Percentiles rank a stretch among this genome's conserved stretches.
Conservation (phyloP, 30 jellyfish, hydroid and myxozoan species). For the Aurelia aurita complex sp. Pacific region DNA sequence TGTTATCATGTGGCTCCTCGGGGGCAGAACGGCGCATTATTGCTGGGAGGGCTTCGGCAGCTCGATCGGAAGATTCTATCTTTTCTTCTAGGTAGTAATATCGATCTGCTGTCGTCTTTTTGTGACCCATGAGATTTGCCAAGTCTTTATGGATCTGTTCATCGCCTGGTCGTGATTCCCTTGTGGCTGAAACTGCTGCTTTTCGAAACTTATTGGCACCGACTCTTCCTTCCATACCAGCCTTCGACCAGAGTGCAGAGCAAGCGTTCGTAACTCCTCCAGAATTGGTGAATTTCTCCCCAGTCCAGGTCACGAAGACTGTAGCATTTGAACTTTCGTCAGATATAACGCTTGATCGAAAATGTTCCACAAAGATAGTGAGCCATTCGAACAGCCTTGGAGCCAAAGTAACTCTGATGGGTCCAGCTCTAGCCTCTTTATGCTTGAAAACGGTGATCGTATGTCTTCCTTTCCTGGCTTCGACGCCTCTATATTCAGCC, state of each 20-base stretch:
- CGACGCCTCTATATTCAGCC: slow-evolving; percentile 12
- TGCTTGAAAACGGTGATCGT: slow-evolving; percentile 33
- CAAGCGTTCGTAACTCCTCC: slow-evolving; percentile 43
- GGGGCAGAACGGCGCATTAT: neutral
- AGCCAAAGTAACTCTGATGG: slow-evolving; percentile 18
- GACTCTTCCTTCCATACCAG: slow-evolving; percentile 48
- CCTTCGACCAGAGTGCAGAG: slow-evolving; percentile 19
- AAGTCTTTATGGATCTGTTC: slow-evolving; percentile 32
- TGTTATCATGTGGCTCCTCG: too few relatives aligned
- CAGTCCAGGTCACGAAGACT: slow-evolving; percentile 44
- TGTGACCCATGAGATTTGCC: slow-evolving; percentile 55
- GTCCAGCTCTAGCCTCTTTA: slow-evolving; percentile 57
- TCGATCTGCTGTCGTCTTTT: slow-evolving; percentile 41
- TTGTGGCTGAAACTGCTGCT: slow-evolving; percentile 43
- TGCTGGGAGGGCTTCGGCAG: slow-evolving; percentile 31
- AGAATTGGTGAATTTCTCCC: slow-evolving; percentile 18
- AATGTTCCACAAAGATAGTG: slow-evolving; percentile 6
- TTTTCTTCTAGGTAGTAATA: slow-evolving; percentile 32
- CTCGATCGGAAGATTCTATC: slow-evolving; percentile 36
- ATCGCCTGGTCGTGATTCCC: neutral
- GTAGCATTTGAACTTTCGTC: slow-evolving; percentile 3
- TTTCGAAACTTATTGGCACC: slow-evolving; percentile 47
- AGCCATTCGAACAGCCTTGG: slow-evolving; percentile 40
- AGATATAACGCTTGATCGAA: slow-evolving; percentile 2
- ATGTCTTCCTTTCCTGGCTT: slow-evolving; percentile 3